These are phyloP conservation scores for Accipiter virgatus DNA, from an alignment of 2,113 vertebrate genomes.

Conservation along the genomic window DNA sequence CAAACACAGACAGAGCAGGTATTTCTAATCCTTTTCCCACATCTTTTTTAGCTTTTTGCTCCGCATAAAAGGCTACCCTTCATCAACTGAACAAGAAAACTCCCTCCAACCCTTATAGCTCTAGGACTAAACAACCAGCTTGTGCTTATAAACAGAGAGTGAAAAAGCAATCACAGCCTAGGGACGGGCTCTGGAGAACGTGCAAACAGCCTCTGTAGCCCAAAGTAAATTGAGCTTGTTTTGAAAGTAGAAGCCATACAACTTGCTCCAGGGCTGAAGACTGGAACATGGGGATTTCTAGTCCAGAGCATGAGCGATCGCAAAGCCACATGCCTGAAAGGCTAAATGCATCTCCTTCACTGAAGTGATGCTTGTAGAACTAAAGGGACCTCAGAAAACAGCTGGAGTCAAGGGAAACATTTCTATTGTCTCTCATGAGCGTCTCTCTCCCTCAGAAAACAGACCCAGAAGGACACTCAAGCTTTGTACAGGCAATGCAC, in stretches of 20 bases:
- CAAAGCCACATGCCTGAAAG: conserved; percentile 35
- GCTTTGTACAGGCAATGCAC: background rate
- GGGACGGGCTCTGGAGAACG: conserved; percentile 38
- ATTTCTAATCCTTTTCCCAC: background rate
- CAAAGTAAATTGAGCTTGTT: conserved; percentile 51
- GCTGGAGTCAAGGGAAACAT: conserved; percentile 5
- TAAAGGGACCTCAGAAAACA: background rate
- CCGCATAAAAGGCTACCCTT: background rate
- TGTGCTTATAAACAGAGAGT: conserved; percentile 35
- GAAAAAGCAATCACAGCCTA: conserved; percentile 40
- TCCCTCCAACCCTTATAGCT: background rate
- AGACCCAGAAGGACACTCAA: background rate
- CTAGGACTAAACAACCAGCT: conserved; percentile 20
- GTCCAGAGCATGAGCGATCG: conserved; percentile 4
- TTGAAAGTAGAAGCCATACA: conserved; percentile 53
- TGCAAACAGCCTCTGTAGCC: conserved; percentile 37
- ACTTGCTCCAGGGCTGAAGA: conserved; percentile 37
- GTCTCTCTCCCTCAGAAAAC: background rate
- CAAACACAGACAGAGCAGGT: background rate
- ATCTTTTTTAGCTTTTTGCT: background rate
- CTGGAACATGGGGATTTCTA: conserved; percentile 43
- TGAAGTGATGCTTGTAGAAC: background rate
- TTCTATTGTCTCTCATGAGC: background rate
- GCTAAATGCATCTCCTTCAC: conserved; percentile 5
- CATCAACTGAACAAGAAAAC: background rate